Percentiles rank a stretch among this genome's conserved stretches.
Conservation (phyloP, 2,797 vertebrate genomes). For the Yasuhikotakia modesta region DNA sequence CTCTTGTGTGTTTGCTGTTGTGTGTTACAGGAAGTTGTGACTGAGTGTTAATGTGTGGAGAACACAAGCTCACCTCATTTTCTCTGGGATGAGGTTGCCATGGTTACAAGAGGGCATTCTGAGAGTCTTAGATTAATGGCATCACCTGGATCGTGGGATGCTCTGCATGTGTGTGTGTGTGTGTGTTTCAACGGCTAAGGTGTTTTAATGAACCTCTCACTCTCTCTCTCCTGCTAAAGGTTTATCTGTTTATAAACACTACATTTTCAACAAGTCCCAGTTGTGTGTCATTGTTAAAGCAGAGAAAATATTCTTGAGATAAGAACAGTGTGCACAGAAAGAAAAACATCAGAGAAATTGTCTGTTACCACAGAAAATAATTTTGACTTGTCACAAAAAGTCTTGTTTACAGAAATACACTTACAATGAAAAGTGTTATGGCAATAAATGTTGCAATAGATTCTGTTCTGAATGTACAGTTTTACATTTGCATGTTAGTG, state of each 20-base stretch:
- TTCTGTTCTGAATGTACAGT: too few relatives aligned
- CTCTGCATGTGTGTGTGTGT: background rate
- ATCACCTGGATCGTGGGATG: conserved; percentile 7
- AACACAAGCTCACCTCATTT: conserved; percentile 23
- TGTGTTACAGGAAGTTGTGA: background rate
- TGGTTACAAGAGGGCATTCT: conserved; percentile 32
- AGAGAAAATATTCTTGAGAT: background rate
- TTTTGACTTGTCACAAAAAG: background rate
- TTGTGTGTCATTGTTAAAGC: background rate
- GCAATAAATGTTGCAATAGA: too few relatives aligned
- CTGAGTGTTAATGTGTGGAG: background rate
- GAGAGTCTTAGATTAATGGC: conserved; percentile 21
- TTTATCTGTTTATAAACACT: background rate
- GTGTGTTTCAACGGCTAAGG: background rate
- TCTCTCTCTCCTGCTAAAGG: background rate
- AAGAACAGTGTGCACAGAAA: background rate
- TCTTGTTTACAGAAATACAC: background rate
- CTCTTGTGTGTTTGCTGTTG: background rate
- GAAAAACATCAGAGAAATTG: too few relatives aligned
- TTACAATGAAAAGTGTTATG: too few relatives aligned
- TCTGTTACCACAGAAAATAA: background rate
- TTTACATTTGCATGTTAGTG: too few relatives aligned
- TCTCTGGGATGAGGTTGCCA: background rate
- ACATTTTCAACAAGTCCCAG: background rate
- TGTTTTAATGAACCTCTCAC: background rate